Evolutionary conservation across 1,140 invertebrate genomes (phyloP), one percentile per base, ranked within the genome.

Genomic region (Heliothis virescens): DNA sequence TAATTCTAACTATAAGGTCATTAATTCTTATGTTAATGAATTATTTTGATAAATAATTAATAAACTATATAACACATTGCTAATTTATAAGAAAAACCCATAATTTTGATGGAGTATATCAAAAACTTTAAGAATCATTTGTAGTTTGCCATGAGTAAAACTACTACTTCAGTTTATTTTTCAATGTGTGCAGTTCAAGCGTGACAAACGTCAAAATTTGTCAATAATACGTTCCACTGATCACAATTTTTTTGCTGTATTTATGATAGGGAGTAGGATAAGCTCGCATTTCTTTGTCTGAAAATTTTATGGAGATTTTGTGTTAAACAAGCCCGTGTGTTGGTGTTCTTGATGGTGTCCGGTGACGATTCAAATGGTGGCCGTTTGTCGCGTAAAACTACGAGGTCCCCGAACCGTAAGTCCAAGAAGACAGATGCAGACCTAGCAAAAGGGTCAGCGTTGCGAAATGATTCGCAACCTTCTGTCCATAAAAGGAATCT

Each of bases 401-500:
- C 92, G 81, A 95, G 94, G 87, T 95, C 94, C 78, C 94, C 94
- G 85, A 95, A 94, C 89, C 91, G 93, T 87, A 95, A 94, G 88
- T 94, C 91, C 65, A 94, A 94, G 87, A 95, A 94, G 85, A 83
- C 90, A 86, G 93, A 95, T 92, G 92, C 93, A 91, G 93, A 95
- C 93, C 84, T 95, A 95, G 94, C 93, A 83, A 95, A 95, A 86
- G 88, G 90, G 85, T 94, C 94, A 83, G 86, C 93, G 89, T 94
- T 94, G 93, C 93, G 93, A 93, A 92, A 94, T 94, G 92, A 87
- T 55, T 91, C 95, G 83, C 95, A 96, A 89, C 95, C 96, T 85
- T 97, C 97, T 18, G 97, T 98, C 84, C 97, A 98, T 92, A 98
- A 98, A 93, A 96, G 97, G 90, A 98, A 98, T 94, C 96, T 98